Evolutionary conservation across 2,888 invertebrate species (phyloP).

Genomic region (Callimorpha dominula): DNA sequence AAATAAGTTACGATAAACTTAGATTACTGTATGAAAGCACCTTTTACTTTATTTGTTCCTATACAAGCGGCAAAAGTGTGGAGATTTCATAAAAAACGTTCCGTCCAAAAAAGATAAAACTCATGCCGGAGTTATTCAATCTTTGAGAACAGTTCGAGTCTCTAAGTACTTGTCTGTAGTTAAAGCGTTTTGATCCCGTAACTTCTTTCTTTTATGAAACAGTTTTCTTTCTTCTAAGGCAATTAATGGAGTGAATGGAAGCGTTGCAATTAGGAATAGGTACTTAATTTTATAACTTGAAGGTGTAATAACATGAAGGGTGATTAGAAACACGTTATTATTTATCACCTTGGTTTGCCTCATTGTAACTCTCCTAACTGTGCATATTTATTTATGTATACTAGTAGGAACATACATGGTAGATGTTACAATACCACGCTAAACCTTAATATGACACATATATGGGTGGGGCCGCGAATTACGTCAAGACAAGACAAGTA

Average conservation of each 20-base stretch:
- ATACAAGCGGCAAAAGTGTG: conserved; percentile 39
- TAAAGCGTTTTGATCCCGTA: conserved; percentile 19
- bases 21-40: conserved; percentile 29
- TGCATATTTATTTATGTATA: background rate
- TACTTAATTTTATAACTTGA: background rate
- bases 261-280: conserved; percentile 8
- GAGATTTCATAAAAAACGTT: conserved; percentile 40
- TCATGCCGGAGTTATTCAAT: conserved; percentile 47
- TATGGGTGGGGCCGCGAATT: too few species aligned
- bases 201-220: conserved; percentile 22
- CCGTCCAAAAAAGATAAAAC: conserved; percentile 44
- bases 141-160: conserved; percentile 42
- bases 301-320: background rate
- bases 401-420: too few species aligned
- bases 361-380: background rate
- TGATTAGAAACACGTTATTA: background rate
- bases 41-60: conserved; percentile 35
- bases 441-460: too few species aligned
- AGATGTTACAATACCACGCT: too few species aligned
- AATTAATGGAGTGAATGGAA: conserved; percentile 14
- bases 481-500: too few species aligned
- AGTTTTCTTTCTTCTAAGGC: conserved; percentile 11
- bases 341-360: background rate
- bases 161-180: conserved; percentile 29
- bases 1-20: conserved; percentile 37